phyloP scores from a whole-genome alignment of 2,888 invertebrate genomes.

The Stenichneumon culpator region DNA sequence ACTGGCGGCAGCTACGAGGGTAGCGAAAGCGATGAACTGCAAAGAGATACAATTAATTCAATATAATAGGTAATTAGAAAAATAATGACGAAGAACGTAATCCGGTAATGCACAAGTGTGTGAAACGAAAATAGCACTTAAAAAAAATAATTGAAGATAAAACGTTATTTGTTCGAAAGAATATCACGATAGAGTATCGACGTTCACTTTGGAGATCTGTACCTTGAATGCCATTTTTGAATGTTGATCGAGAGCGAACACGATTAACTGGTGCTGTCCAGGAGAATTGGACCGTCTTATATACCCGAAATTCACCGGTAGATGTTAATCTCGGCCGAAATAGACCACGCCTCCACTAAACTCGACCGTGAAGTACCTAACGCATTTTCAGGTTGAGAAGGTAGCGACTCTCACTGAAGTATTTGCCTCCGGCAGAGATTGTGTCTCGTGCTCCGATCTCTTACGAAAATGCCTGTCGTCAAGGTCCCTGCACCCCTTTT shows the following conservation, averaged over 20 bases:
- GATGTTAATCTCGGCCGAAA: constrained; percentile 45
- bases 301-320: constrained; percentile 52
- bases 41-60: neutral
- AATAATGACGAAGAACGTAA: neutral
- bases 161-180: neutral
- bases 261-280: constrained; percentile 59
- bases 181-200: neutral
- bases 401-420: too few species aligned
- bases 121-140: neutral
- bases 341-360: constrained; percentile 46
- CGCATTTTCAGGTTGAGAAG: neutral
- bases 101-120: neutral
- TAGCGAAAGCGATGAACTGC: constrained; percentile 66
- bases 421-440: neutral
- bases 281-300: constrained; percentile 45
- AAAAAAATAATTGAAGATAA: neutral
- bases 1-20: constrained; percentile 64
- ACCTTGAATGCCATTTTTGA: constrained; percentile 63
- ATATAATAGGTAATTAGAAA: neutral
- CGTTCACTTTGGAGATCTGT: neutral
- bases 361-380: constrained; percentile 60
- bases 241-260: constrained; percentile 61
- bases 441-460: neutral
- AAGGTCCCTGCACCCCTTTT: too few species aligned
- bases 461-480: too few species aligned